Evolutionary conservation across 2,113 vertebrate genomes (phyloP).

Genomic region (Tympanuchus pallidicinctus): DNA sequence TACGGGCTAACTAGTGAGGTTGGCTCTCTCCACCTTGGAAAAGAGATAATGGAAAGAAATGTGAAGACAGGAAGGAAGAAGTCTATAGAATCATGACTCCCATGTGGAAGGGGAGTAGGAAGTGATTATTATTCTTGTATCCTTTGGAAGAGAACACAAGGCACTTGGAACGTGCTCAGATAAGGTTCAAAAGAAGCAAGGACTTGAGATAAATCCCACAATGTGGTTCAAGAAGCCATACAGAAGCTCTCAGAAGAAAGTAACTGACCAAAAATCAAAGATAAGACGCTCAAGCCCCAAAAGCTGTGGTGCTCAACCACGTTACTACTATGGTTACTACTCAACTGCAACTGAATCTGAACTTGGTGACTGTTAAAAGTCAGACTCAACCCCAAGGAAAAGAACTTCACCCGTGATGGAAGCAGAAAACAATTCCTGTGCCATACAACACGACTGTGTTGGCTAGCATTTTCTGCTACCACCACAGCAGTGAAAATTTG

Average conservation of each 20-base stretch:
- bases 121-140: neutral
- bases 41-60: neutral
- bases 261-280: neutral
- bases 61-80: neutral
- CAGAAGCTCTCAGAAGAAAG: neutral
- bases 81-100: neutral
- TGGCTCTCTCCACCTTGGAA: neutral
- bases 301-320: neutral
- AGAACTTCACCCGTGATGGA: neutral
- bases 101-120: neutral
- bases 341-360: neutral
- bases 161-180: neutral
- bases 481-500: neutral
- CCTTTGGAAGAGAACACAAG: neutral
- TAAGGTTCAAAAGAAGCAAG: neutral
- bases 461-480: neutral
- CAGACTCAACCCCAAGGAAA: neutral
- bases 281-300: neutral
- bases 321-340: too few species aligned
- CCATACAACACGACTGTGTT: rapidly evolving
- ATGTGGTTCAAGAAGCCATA: rapidly evolving
- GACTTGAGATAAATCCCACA: neutral
- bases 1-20: neutral
- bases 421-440: neutral
- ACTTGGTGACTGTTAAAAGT: neutral